Evolutionary conservation across 30 jellyfish, hydroid and myxozoan species (phyloP).

Genomic region (Aurelia sp.): DNA sequence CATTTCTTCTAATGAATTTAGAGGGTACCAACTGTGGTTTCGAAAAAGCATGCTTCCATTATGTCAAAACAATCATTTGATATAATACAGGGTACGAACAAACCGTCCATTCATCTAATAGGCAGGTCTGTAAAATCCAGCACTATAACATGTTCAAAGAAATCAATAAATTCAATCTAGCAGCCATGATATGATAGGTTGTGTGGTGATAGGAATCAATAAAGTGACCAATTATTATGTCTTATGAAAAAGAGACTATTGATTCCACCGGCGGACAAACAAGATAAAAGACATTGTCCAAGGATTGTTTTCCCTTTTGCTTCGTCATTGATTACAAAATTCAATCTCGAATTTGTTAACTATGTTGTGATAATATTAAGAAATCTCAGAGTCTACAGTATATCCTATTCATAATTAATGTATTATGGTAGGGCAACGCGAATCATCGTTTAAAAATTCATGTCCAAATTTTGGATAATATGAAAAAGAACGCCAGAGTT

Average conservation of each 20-base stretch:
- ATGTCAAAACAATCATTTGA: no score
- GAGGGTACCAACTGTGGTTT: no score
- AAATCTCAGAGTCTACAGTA: not conserved
- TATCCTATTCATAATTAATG: slow-evolving; percentile 14
- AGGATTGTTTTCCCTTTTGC: slow-evolving; percentile 4
- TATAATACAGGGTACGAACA: no score
- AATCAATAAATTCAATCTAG: not conserved
- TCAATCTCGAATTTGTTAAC: no score
- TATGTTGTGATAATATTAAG: no score
- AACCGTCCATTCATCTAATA: not conserved
- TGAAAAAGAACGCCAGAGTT: no score
- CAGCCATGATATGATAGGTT: not conserved
- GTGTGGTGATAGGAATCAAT: not conserved
- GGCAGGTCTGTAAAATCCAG: not conserved
- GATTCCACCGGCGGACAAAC: not conserved
- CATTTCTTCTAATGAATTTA: no score
- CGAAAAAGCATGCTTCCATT: no score
- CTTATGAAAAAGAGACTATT: not conserved
- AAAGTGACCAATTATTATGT: not conserved
- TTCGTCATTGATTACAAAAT: not conserved
- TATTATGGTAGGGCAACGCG: not conserved
- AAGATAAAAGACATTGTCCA: not conserved
- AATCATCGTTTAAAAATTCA: not conserved
- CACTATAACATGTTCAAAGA: not conserved
- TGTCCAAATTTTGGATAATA: no score